These are phyloP conservation scores for Psittacara wagleri DNA, from an alignment of 2,113 vertebrate genomes.

Conservation along the genomic window DNA sequence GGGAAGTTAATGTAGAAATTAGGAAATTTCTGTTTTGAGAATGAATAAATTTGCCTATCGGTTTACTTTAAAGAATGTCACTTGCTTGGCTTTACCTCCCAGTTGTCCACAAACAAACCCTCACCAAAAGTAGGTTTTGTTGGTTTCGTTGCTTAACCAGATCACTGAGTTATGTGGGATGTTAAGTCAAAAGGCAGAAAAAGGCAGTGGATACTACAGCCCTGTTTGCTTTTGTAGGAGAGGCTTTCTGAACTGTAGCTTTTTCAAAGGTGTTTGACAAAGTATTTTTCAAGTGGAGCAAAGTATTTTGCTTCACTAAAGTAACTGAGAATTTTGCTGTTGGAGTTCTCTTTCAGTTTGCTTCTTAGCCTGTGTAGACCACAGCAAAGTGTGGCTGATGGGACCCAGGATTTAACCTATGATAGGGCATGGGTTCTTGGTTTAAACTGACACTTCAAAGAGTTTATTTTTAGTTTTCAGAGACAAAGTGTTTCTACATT, in stretches of 20 bases:
- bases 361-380: background rate
- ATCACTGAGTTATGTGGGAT: background rate
- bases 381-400: background rate
- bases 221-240: background rate
- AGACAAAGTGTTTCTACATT: background rate
- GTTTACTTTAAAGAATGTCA: background rate
- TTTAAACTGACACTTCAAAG: background rate
- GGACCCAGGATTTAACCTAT: background rate
- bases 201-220: background rate
- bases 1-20: background rate
- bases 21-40: background rate
- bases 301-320: background rate
- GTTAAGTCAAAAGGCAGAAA: background rate
- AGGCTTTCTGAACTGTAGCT: background rate
- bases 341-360: accelerated
- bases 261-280: background rate
- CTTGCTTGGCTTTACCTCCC: background rate
- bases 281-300: too few relatives aligned
- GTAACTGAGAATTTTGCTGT: background rate
- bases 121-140: background rate
- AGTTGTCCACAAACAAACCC: background rate
- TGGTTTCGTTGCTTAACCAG: background rate
- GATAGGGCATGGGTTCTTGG: background rate
- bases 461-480: background rate
- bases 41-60: background rate